Base-by-base conservation (phyloP, 2,888 invertebrate genomes). In the Nymphalis urticae region DNA sequence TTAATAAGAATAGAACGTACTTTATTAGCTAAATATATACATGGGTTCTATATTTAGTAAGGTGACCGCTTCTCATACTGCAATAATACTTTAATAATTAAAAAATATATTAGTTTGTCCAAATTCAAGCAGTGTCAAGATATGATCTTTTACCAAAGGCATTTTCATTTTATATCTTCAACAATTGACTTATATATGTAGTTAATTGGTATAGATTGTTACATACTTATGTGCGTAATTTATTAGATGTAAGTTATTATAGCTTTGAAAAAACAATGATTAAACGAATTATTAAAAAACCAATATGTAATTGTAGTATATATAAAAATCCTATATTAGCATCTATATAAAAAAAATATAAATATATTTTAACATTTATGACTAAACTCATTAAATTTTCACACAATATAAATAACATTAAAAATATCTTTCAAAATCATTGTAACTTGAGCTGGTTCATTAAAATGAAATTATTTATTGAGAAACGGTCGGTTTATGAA, bases 21-120 rank as follows among this genome's bases (percentile, higher is more conserved):
- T 72, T 74, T 73, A 72, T 70, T 72, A 69, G 56, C 71, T 79
- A 75, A 69, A 79, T 89, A 81, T 89, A 81, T 89, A 90, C 89
- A 89, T 79, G 80, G 85, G 78, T 80, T 82, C 86, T 87, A 87
- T 81, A 81, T 76, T 74, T n/a, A 32, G 13, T 58, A 75, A 75
- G 75, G 78, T 78, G 84, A 87, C 84, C 87, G 85, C 84, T 85
- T 85, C 85, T 76, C 78, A 76, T 71, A 74, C 61, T 53, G 59
- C 51, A 48, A 48, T 48, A 56, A 24, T 56, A 27, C 8, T 64
- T n/a, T 27, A 42, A 32, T 56, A 17, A 47, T 10, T 42, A 42
- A 58, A 56, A 50, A 62, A 16, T n/a, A 48, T 21, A 19, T 32
- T 17, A 42, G 16, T 36, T 32, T n/a, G 17, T 51, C 27, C 27